Conservation (phyloP, 2,113 vertebrate genomes). For the Mustelus asterias region DNA sequence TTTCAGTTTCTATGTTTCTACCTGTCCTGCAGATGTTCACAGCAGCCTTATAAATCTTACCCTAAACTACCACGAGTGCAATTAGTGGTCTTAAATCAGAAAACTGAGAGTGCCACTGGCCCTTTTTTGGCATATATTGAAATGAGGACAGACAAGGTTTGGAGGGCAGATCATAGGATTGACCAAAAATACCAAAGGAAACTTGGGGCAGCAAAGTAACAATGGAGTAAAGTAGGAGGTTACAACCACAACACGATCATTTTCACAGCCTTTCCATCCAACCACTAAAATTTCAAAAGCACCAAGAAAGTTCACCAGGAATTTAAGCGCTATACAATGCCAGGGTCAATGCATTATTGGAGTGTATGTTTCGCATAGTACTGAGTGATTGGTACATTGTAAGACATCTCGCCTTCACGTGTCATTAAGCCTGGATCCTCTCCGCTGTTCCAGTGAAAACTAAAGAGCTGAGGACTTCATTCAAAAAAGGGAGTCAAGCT, state of each 20-base stretch:
- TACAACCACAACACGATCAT: neutral
- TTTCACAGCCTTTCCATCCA: neutral
- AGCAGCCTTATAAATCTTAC: neutral
- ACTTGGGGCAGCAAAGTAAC: neutral
- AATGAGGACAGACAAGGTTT: neutral
- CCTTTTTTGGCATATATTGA: neutral
- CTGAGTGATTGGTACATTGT: neutral
- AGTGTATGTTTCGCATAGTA: neutral
- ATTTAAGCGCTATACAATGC: neutral
- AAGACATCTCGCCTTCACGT: neutral
- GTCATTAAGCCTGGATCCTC: neutral
- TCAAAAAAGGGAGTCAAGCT: neutral
- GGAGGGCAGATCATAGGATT: neutral
- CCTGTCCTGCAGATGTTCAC: neutral
- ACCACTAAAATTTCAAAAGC: neutral
- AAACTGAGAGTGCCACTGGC: neutral
- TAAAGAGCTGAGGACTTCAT: neutral
- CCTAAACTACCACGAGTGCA: neutral
- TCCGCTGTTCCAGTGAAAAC: neutral
- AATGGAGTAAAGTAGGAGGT: too few species aligned
- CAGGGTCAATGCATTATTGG: neutral
- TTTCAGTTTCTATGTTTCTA: too few species aligned
- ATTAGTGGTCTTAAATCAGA: neutral
- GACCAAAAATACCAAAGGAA: neutral
- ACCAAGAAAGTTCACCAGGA: neutral